A percentile compares a stretch with the other conserved stretches of the same genome.
phyloP scores from a whole-genome alignment of 2,113 vertebrate species.

The Accipiter virgatus region DNA sequence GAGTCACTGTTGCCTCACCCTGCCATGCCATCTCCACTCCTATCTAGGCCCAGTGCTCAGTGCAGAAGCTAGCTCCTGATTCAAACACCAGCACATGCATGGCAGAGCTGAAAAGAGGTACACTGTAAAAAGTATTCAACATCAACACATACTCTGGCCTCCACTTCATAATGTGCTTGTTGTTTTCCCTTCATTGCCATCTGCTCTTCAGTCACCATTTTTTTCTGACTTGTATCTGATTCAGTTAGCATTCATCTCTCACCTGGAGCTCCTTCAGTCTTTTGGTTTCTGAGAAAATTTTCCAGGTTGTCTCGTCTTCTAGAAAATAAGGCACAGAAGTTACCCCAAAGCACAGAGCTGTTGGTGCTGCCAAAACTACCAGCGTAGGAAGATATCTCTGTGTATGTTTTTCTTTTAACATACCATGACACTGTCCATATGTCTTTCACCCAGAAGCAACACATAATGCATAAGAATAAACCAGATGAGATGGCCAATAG shows the following conservation, averaged over 20 bases:
- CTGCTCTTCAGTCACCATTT: neutral
- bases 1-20: neutral
- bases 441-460: neutral
- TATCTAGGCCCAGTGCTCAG: neutral
- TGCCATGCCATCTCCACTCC: neutral
- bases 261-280: neutral
- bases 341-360: neutral
- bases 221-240: neutral
- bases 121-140: neutral
- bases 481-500: neutral
- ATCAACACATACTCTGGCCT: neutral
- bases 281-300: neutral
- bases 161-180: neutral
- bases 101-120: neutral
- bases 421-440: neutral
- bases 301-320: neutral
- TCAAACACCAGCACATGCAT: neutral
- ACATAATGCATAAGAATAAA: neutral
- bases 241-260: neutral
- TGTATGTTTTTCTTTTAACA: neutral
- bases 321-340: neutral
- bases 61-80: neutral
- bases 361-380: neutral
- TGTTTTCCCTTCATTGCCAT: neutral
- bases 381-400: neutral